Conservation (phyloP, 2,888 invertebrate species). For the Rhagium mordax region DNA sequence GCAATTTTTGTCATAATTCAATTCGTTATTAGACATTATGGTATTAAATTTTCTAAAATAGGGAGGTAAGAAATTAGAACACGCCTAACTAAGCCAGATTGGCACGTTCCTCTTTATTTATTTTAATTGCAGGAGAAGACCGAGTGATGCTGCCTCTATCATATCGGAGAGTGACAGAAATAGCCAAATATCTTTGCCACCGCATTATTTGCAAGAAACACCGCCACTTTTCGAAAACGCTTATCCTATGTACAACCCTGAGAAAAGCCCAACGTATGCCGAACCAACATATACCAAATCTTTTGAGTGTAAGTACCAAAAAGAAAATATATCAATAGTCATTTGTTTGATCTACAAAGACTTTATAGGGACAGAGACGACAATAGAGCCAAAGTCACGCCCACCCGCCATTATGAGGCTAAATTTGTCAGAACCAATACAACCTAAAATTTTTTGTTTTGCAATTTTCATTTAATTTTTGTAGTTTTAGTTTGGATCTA, state of each 20-base stretch:
- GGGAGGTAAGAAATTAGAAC: conserved; percentile 33
- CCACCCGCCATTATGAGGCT: no score
- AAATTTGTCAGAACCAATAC: no score
- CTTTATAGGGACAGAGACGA: no score
- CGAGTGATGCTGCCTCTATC: conserved; percentile 42
- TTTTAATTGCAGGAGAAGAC: conserved; percentile 31
- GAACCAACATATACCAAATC: conserved; percentile 13
- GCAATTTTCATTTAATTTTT: no score
- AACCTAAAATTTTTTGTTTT: no score
- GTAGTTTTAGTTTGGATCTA: no score
- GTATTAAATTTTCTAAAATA: conserved; percentile 9
- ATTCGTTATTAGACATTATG: conserved; percentile 14
- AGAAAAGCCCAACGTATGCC: conserved; percentile 13
- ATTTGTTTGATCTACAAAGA: no score
- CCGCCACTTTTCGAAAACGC: conserved; percentile 50
- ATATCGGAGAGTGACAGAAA: conserved; percentile 35
- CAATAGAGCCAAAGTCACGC: no score
- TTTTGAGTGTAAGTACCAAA: conserved; percentile 11
- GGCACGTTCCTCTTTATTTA: no score
- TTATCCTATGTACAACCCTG: conserved; percentile 42
- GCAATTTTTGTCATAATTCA: conserved; percentile 7
- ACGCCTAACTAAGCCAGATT: no score
- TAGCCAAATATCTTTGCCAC: conserved; percentile 44
- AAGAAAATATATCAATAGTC: no score
- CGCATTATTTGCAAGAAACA: conserved; percentile 53